Conservation (phyloP, 2,797 vertebrate species). For the Centropyge bicolor region DNA sequence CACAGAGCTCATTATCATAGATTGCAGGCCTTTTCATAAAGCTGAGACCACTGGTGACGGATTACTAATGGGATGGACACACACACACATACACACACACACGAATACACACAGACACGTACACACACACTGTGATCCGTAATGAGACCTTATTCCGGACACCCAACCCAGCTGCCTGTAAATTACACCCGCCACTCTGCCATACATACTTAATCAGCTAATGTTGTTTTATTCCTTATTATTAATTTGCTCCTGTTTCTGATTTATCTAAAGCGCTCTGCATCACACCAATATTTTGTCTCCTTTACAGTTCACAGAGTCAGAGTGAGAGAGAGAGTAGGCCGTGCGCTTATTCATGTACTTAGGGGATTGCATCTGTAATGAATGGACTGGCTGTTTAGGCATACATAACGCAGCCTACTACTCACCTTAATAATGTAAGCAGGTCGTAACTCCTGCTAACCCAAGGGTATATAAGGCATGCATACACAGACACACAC, state of each 20-base stretch:
- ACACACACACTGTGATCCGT: slow-evolving; percentile 69
- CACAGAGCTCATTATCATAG: slow-evolving; percentile 86
- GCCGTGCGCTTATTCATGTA: slow-evolving; percentile 79
- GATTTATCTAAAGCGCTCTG: slow-evolving; percentile 83
- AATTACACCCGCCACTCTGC: slow-evolving; percentile 83
- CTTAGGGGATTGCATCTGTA: slow-evolving; percentile 86
- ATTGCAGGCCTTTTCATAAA: slow-evolving; percentile 88
- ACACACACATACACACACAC: slow-evolving; percentile 45
- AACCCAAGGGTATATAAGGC: slow-evolving; percentile 82
- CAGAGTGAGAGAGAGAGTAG: slow-evolving; percentile 62
- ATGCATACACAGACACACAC: slow-evolving; percentile 50
- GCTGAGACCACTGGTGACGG: slow-evolving; percentile 82
- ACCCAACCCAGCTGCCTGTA: slow-evolving; percentile 82
- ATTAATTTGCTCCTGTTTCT: slow-evolving; percentile 84
- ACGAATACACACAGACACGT: slow-evolving; percentile 45
- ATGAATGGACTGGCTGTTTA: slow-evolving; percentile 84
- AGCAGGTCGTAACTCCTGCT: slow-evolving; percentile 82
- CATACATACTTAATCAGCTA: slow-evolving; percentile 90
- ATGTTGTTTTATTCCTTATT: slow-evolving; percentile 88
- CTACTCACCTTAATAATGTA: slow-evolving; percentile 85
- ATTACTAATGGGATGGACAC: slow-evolving; percentile 80
- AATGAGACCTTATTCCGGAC: slow-evolving; percentile 87
- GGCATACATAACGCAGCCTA: slow-evolving; percentile 79
- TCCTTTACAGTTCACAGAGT: slow-evolving; percentile 79
- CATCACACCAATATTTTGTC: slow-evolving; percentile 83